phyloP scores from a whole-genome alignment of 2,888 invertebrate genomes.

The Maniola hyperantus region DNA sequence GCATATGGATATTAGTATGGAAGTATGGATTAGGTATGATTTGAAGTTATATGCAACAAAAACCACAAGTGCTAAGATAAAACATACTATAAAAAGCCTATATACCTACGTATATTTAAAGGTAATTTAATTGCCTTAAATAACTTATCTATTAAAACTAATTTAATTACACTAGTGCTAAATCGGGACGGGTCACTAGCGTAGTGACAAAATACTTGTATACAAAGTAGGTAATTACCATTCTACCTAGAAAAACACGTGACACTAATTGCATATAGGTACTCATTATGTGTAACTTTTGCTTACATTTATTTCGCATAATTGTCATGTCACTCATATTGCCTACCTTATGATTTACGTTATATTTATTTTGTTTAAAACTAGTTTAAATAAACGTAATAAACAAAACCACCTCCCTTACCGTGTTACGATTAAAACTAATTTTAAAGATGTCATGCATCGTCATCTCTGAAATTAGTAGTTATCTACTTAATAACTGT shows the following conservation, averaged over 20 bases:
- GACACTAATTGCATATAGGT: slow-evolving; percentile 9
- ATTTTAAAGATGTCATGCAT: slow-evolving; percentile 9
- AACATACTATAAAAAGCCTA: too few relatives aligned
- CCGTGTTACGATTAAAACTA: slow-evolving; percentile 4
- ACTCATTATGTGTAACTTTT: slow-evolving; percentile 3
- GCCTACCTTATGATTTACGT: slow-evolving; percentile 5
- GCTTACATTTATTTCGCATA: slow-evolving; percentile 8
- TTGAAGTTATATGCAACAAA: too few relatives aligned
- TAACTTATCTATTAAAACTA: too few relatives aligned
- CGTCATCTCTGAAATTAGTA: slow-evolving; percentile 2
- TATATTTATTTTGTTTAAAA: slow-evolving; percentile 6
- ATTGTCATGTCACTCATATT: slow-evolving; percentile 4
- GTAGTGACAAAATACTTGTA: neutral
- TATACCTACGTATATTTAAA: too few relatives aligned
- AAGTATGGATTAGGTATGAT: too few relatives aligned
- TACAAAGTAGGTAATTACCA: slow-evolving; percentile 5
- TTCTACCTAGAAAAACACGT: neutral
- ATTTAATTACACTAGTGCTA: too few relatives aligned
- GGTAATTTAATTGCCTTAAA: too few relatives aligned
- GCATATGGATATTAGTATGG: too few relatives aligned
- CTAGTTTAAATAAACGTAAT: slow-evolving; percentile 4
- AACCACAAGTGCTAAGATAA: too few relatives aligned
- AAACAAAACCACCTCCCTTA: slow-evolving; percentile 4
- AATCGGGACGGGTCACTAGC: too few relatives aligned
- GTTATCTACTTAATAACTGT: neutral